These are phyloP conservation scores for Mormoops blainvillei DNA, from an alignment of 2,113 vertebrate species.

Conservation along the genomic window DNA sequence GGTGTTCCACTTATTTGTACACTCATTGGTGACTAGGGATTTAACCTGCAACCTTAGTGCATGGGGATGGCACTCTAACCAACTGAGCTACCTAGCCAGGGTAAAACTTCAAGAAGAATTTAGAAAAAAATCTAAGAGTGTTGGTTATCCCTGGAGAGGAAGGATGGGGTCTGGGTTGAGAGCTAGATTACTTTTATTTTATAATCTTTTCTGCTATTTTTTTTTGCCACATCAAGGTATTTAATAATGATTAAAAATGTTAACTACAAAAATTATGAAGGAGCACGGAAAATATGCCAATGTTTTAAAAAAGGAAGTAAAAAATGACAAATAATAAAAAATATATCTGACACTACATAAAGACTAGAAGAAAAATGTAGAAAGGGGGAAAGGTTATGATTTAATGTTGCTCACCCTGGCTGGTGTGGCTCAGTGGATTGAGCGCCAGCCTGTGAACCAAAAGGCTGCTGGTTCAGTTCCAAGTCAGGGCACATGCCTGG, in stretches of 20 bases:
- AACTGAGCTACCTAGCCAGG: too few species aligned
- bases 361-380: background rate
- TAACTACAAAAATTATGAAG: background rate
- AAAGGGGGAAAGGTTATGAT: background rate
- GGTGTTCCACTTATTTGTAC: too few species aligned
- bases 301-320: background rate
- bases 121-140: background rate
- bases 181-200: background rate
- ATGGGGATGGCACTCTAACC: too few species aligned
- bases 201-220: background rate
- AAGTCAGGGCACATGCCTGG: too few species aligned
- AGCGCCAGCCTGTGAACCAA: too few species aligned
- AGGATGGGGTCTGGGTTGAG: background rate
- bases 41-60: too few species aligned
- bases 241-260: background rate
- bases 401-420: background rate
- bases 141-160: background rate
- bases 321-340: background rate
- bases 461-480: too few species aligned
- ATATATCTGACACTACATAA: background rate
- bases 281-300: background rate
- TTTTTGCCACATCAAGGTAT: background rate
- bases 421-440: too few species aligned
- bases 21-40: too few species aligned
- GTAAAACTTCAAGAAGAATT: background rate